Evolutionary conservation across 2,113 vertebrate genomes (phyloP).

Genomic region (Cyphotilapia sp.): DNA sequence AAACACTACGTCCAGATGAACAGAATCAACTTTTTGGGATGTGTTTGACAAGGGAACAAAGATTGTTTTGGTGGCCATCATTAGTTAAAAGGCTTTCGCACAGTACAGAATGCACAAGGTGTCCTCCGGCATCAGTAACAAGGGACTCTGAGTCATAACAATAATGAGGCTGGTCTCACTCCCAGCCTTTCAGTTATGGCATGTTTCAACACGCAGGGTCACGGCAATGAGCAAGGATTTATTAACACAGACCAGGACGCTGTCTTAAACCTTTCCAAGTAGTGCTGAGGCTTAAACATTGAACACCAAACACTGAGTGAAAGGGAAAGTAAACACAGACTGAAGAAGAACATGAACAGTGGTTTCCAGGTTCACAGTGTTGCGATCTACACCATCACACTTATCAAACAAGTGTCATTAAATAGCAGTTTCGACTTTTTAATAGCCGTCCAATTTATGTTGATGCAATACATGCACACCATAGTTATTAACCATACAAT

Average conservation of each 20-base stretch:
- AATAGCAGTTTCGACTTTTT: not conserved
- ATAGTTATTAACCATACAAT: not conserved
- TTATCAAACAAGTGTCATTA: not conserved
- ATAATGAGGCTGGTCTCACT: not conserved
- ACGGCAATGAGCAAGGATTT: not conserved
- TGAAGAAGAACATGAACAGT: not conserved
- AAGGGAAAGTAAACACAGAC: not conserved
- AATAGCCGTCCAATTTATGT: not conserved
- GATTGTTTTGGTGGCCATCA: not conserved
- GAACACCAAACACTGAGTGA: not conserved
- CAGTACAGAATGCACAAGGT: not conserved
- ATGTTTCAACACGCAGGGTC: not conserved
- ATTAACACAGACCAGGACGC: not conserved
- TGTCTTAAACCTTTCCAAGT: not conserved
- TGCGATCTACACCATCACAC: not conserved
- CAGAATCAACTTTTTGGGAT: not conserved
- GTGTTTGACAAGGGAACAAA: not conserved
- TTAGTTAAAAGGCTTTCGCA: not conserved
- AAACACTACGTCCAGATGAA: not conserved
- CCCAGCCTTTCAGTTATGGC: not conserved
- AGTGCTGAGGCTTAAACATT: not conserved
- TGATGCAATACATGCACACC: not conserved
- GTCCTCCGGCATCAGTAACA: not conserved
- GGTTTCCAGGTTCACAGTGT: not conserved
- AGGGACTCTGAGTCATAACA: not conserved